These are phyloP conservation scores for Brachionus rotundiformis DNA, from an alignment of 1,140 invertebrate genomes.

Conservation along the genomic window DNA sequence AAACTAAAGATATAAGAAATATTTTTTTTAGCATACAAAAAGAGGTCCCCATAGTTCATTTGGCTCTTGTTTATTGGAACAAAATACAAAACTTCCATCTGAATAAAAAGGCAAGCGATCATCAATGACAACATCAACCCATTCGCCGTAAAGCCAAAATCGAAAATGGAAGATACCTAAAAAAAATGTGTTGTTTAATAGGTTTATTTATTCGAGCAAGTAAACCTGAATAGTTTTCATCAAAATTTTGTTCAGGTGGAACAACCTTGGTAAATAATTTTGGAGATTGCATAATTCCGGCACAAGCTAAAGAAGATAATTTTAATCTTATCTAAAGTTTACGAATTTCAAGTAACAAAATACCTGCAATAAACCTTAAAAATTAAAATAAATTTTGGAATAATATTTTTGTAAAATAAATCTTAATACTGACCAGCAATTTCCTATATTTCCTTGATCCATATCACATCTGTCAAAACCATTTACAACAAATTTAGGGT, in stretches of 20 bases:
- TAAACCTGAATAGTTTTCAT: conserved; percentile 61
- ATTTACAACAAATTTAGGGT: conserved; percentile 58
- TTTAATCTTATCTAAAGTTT: not conserved
- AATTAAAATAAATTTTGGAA: not conserved
- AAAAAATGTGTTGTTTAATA: not conserved
- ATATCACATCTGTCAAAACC: conserved; percentile 67
- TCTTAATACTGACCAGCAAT: conserved; percentile 67
- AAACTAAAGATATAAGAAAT: conserved; percentile 55
- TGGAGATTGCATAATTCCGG: conserved; percentile 71
- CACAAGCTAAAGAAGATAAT: conserved; percentile 66
- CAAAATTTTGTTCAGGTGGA: conserved; percentile 72
- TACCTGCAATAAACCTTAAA: conserved; percentile 36
- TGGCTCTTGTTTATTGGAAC: conserved; percentile 71
- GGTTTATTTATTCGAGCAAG: not conserved
- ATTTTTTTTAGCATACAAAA: conserved; percentile 68
- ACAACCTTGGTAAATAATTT: conserved; percentile 72
- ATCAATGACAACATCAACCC: conserved; percentile 76
- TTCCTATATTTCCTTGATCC: conserved; percentile 70
- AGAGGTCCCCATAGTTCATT: conserved; percentile 80
- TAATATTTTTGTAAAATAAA: not conserved
- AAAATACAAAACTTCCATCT: conserved; percentile 72
- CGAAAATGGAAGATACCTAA: conserved; percentile 69
- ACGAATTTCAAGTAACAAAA: not conserved
- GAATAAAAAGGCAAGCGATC: conserved; percentile 72
- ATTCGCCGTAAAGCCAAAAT: conserved; percentile 77